A percentile compares a stretch with the other conserved stretches of the same genome.
These are phyloP conservation scores for Dufourea novaeangliae DNA, from an alignment of 1,140 invertebrate species.

Conservation along the genomic window DNA sequence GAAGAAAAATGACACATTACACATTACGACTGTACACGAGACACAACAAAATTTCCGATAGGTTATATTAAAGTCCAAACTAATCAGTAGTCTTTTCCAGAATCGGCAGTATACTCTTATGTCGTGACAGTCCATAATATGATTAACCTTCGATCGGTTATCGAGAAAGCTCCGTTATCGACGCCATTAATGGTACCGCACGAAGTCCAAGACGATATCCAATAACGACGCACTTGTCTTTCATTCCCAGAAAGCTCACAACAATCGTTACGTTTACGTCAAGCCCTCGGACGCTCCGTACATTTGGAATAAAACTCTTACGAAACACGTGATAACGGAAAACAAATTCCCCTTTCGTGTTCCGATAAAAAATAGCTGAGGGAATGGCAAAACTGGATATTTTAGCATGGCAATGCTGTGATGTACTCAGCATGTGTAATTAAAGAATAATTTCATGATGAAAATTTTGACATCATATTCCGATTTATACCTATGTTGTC, in stretches of 20 bases:
- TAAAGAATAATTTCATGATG: too few relatives aligned
- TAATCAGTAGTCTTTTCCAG: constrained; percentile 5
- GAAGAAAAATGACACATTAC: not conserved
- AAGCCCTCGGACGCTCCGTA: constrained; percentile 47
- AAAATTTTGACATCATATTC: too few relatives aligned
- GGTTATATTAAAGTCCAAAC: constrained; percentile 19
- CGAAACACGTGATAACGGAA: constrained; percentile 43
- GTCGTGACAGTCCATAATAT: constrained; percentile 41
- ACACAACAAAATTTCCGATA: not conserved
- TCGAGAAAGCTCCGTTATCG: constrained; percentile 56
- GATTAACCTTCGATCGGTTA: constrained; percentile 61
- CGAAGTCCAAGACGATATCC: constrained; percentile 63
- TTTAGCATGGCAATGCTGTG: too few relatives aligned
- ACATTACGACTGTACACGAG: not conserved
- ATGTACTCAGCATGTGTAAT: too few relatives aligned
- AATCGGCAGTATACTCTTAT: not conserved
- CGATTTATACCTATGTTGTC: too few relatives aligned
- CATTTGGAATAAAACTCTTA: constrained; percentile 15
- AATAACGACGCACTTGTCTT: constrained; percentile 12
- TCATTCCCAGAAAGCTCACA: constrained; percentile 49
- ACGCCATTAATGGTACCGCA: constrained; percentile 52
- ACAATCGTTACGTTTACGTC: constrained; percentile 53
- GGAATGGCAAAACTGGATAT: too few relatives aligned
- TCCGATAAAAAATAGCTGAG: not conserved
- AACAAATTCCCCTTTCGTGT: constrained; percentile 22